Conservation (phyloP, 2,113 vertebrate genomes). For the Paracanthobrama guichenoti region DNA sequence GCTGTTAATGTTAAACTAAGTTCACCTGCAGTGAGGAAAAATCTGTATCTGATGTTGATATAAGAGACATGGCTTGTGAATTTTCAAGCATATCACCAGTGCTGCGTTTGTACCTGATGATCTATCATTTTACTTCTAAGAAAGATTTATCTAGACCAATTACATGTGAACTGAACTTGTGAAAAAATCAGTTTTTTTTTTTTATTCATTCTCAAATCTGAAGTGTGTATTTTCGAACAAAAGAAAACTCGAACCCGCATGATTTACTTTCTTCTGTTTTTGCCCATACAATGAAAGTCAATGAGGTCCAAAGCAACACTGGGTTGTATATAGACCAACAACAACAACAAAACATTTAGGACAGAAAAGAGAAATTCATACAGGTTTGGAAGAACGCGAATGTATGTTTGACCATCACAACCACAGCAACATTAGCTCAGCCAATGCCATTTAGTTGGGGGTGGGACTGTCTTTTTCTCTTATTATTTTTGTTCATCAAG, state of each 20-base stretch:
- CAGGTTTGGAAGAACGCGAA: background rate
- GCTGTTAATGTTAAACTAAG: conserved; percentile 32
- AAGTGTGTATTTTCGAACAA: background rate
- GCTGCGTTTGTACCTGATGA: background rate
- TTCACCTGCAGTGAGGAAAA: conserved; percentile 11
- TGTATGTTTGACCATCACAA: too few relatives aligned
- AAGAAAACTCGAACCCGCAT: background rate
- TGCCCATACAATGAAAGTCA: background rate
- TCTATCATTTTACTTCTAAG: background rate
- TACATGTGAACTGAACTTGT: background rate
- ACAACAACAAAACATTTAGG: too few relatives aligned
- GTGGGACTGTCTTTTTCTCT: background rate
- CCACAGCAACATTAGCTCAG: background rate
- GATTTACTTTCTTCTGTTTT: background rate
- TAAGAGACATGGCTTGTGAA: conserved; percentile 21
- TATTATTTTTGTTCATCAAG: background rate
- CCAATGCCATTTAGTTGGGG: background rate
- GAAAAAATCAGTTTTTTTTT: background rate
- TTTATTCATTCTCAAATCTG: background rate
- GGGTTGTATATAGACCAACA: background rate
- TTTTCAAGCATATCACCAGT: background rate
- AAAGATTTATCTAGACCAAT: background rate
- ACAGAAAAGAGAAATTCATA: background rate
- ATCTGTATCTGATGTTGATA: conserved; percentile 1
- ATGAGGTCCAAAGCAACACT: background rate